A percentile compares a stretch with the other conserved stretches of the same genome.
These are phyloP conservation scores for Dasyurus viverrinus DNA, from an alignment of 2,113 vertebrate genomes.

Conservation along the genomic window DNA sequence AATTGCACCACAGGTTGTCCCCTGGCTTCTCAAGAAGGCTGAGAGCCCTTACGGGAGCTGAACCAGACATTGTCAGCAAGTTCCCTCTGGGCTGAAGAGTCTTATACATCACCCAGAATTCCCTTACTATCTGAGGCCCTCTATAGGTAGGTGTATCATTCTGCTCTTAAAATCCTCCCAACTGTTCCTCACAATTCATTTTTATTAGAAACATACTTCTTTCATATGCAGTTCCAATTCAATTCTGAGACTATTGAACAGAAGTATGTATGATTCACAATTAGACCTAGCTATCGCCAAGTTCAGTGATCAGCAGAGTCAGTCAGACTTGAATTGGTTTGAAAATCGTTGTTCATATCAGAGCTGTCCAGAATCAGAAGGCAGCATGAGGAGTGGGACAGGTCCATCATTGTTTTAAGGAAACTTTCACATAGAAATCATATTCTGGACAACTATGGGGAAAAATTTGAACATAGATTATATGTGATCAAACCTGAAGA, in stretches of 20 bases:
- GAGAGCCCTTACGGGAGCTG: no score
- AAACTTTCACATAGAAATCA: not conserved
- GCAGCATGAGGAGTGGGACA: not conserved
- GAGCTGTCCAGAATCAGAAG: not conserved
- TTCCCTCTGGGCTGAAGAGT: no score
- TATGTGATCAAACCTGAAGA: not conserved
- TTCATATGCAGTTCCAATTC: not conserved
- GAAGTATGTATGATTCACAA: not conserved
- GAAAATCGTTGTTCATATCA: not conserved
- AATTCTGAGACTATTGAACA: not conserved
- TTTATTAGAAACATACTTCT: not conserved
- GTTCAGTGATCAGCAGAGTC: not conserved
- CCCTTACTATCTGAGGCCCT: no score
- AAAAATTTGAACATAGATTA: not conserved
- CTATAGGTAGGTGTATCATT: no score
- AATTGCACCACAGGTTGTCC: no score
- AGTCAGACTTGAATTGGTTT: not conserved
- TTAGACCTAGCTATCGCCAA: not conserved
- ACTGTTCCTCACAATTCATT: not conserved
- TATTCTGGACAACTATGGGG: not conserved
- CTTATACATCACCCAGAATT: no score
- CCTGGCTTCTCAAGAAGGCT: no score
- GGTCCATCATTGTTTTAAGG: not conserved
- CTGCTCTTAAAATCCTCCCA: not conserved
- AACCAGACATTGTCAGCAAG: no score